Evolutionary conservation across 2,113 vertebrate species (phyloP), one percentile per base, ranked within the genome.

Genomic region (Tychaedon coryphoeus): DNA sequence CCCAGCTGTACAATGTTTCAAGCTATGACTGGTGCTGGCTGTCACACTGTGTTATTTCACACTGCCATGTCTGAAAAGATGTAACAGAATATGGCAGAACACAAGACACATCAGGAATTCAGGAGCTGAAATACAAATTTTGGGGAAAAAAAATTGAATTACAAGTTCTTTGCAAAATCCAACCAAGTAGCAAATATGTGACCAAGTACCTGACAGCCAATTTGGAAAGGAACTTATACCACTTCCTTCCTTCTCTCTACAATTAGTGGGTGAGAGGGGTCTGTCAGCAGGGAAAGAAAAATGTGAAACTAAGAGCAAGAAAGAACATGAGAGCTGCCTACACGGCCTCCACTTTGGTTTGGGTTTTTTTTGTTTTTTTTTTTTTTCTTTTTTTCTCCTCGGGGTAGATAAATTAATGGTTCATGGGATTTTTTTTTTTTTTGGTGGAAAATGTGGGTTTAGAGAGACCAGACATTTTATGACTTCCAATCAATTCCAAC

Each of bases 201-300:
- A 92, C 73, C 61, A 73, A 70, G 45, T 43, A 88, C 13, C 69
- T 84, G 83, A 86, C 3, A 9, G 88, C 43, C 80, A 90, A 34
- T 72, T 94, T 96, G 80, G 80, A 87, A 94, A 91, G 62, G 83
- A 94, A 84, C 47, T 0, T 43, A 20, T 7, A 72, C 73, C 88
- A 84, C 82, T 96, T 96, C 93, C 94, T 93, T 88, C 79, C 83
- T 40, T 64, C 50, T 53, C 91, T 48, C 9, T 57, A 66, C 62
- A 79, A 90, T 94, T 90, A 95, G 54, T 84, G 86, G 72, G 73
- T 60, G 64, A 93, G 79, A 92, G 28, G 24, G 26, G 51, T 87
- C 88, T 95, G 73, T 96, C 91, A 94, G 66, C 65, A 90, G 47
- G 60, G 47, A 43, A 94, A 92, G 90, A 93, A 96, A 90, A 95